These are phyloP conservation scores for Threskiornis aethiopicus DNA, from an alignment of 2,797 vertebrate genomes.

Conservation along the genomic window DNA sequence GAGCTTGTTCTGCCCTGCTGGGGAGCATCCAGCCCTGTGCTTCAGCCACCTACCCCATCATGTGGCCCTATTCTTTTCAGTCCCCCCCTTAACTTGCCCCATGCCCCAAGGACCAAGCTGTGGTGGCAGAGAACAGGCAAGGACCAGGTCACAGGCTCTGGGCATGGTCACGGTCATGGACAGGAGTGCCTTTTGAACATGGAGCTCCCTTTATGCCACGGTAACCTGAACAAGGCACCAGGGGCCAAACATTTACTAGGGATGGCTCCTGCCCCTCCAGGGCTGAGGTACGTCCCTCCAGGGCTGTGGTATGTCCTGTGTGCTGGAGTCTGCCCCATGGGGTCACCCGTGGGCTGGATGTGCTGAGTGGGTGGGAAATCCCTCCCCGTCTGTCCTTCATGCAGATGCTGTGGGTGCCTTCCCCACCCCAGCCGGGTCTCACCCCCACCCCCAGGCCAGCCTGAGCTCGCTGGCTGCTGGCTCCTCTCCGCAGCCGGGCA, in stretches of 20 bases:
- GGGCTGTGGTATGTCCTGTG: not conserved
- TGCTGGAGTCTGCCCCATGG: not conserved
- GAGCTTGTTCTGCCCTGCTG: not conserved
- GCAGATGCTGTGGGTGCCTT: not conserved
- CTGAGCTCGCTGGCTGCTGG: not conserved
- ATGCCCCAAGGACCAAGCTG: not conserved
- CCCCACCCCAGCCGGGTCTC: not conserved
- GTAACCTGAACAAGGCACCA: not conserved
- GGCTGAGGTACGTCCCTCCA: not conserved
- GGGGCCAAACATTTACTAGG: fast-evolving
- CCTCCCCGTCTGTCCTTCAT: not conserved
- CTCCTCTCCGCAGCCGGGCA: no score
- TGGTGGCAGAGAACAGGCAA: not conserved
- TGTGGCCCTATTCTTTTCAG: not conserved
- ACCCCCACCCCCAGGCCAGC: fast-evolving
- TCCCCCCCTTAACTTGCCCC: fast-evolving
- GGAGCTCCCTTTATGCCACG: not conserved
- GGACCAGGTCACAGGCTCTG: no score
- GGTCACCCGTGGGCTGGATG: not conserved
- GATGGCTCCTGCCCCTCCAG: not conserved
- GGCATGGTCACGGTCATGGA: not conserved
- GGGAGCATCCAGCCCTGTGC: not conserved
- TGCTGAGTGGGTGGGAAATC: no score
- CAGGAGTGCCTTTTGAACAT: not conserved
- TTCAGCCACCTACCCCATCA: not conserved